Evolutionary conservation across 1,140 invertebrate species (phyloP).

Genomic region (Ganaspis sp.): DNA sequence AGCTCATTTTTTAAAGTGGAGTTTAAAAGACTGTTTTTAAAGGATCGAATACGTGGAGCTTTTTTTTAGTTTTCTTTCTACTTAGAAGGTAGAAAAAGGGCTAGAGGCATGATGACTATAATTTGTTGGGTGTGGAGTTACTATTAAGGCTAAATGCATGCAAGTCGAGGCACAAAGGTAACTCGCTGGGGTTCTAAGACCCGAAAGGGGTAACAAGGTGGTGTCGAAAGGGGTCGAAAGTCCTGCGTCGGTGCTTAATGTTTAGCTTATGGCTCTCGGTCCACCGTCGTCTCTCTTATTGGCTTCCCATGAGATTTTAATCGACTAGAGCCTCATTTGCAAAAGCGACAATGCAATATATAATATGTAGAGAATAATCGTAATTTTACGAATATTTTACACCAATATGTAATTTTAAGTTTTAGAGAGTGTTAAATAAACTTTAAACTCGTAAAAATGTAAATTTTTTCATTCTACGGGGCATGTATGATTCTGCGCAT

Average conservation of each 20-base stretch:
- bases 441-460: too few relatives aligned
- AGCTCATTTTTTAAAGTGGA: too few relatives aligned
- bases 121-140: constrained; percentile 43
- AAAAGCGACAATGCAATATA: background rate
- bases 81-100: background rate
- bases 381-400: too few relatives aligned
- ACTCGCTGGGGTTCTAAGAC: constrained; percentile 45
- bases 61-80: background rate
- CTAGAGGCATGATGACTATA: constrained; percentile 40
- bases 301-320: constrained; percentile 10
- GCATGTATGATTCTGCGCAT: too few relatives aligned
- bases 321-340: constrained; percentile 6
- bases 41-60: too few relatives aligned
- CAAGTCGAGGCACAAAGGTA: constrained; percentile 52
- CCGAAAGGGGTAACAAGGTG: constrained; percentile 36
- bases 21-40: too few relatives aligned
- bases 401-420: too few relatives aligned
- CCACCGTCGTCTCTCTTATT: background rate
- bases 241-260: background rate
- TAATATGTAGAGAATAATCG: background rate
- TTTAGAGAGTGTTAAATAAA: too few relatives aligned
- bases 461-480: too few relatives aligned
- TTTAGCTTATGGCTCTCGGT: constrained; percentile 2
- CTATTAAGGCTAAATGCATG: constrained; percentile 53
- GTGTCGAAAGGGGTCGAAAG: constrained; percentile 20